Evolutionary conservation across 2,113 vertebrate genomes (phyloP), one percentile per base, ranked within the genome.

Genomic region (Tenrec ecaudatus): DNA sequence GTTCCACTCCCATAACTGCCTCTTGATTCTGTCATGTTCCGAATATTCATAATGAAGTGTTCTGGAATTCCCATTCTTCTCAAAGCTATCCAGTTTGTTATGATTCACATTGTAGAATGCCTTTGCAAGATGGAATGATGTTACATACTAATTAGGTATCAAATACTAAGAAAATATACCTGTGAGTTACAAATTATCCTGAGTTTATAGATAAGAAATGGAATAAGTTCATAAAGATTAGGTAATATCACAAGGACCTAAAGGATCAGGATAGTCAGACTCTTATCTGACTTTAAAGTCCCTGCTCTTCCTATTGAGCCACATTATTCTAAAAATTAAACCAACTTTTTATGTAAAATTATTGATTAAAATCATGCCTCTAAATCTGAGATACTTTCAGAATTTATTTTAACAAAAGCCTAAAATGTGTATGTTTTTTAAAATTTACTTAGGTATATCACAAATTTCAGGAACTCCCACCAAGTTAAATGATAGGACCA

Each of bases 141-240:
- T 17, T 71, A 86, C 19, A 62, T 62, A 62, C 60, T 62, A 80
- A 78, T n/a, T 15, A 58, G 68, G 43, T 57, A 76, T 23, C 82
- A 38, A 3, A 94, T 6, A 91, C 29, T 82, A 84, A 78, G 80
- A 92, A 91, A 90, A 90, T 82, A 87, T 87, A 75, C 27, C 31
- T 84, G 23, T 33, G 25, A 90, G 29, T 68, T 69, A n/a, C 14
- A 20, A 88, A 85, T 40, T 73, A 69, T 43, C 66, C 22, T 19
- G 19, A 82, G 23, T 71, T 57, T 82, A 89, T 29, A 71, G n/a
- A 43, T 85, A n/a, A 86, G 10, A 29, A 86, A 64, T 62, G 31
- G 25, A 58, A 27, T 53, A 89, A 92, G 64, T 20, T 77, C 40
- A 73, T 14, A 78, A 25, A 89, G 58, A 71, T 69, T 89, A 89